A percentile compares a stretch with the other conserved stretches of the same genome.
Evolutionary conservation across 2,113 vertebrate species (phyloP).

Genomic region (Rhinolophus ferrumequinum): DNA sequence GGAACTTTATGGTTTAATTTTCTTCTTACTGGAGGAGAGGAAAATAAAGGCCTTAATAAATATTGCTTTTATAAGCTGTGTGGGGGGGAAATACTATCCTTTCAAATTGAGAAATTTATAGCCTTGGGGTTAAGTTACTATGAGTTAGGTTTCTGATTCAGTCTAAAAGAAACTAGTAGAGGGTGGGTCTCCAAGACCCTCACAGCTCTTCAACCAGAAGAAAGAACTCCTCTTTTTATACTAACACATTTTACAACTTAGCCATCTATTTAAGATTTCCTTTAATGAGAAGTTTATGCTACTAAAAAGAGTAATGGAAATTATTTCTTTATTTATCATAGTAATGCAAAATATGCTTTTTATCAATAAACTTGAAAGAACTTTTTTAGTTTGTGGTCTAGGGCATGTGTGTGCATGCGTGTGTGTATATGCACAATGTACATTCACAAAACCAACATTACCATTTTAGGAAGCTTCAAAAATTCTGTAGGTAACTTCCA

Average conservation of each 20-base stretch:
- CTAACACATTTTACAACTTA: neutral
- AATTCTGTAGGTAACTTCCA: neutral
- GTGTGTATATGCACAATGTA: neutral
- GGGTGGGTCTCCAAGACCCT: neutral
- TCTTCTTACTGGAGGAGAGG: neutral
- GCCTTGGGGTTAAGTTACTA: neutral
- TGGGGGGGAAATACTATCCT: neutral
- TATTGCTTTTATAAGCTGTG: neutral
- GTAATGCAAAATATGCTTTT: neutral
- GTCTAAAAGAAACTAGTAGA: neutral
- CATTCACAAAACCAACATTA: neutral
- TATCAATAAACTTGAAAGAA: neutral
- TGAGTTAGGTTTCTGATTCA: neutral
- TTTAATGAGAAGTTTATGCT: neutral
- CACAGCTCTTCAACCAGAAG: neutral
- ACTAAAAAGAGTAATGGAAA: neutral
- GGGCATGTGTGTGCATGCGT: neutral
- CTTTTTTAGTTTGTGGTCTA: neutral
- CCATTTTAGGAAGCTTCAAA: neutral
- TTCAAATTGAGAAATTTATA: neutral
- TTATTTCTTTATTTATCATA: neutral
- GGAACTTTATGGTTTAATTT: neutral
- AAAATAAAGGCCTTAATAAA: neutral
- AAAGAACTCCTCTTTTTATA: neutral
- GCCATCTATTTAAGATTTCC: neutral